Conservation (phyloP, 2,797 vertebrate species). For the Phoeniculus purpureus region DNA sequence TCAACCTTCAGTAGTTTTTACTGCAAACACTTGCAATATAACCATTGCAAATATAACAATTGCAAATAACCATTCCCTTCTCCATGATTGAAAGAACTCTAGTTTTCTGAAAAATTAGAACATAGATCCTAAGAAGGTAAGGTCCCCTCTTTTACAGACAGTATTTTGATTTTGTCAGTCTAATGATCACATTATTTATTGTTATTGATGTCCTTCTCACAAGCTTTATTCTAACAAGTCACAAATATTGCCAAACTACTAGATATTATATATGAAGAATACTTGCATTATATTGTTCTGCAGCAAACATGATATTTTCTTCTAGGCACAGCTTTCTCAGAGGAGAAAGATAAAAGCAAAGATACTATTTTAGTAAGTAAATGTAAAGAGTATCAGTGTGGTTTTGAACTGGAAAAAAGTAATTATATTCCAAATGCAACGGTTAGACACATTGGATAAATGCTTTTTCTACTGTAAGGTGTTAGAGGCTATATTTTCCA, state of each 20-base stretch:
- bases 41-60: too few relatives aligned
- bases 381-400: neutral
- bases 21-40: neutral
- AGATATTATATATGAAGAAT: neutral
- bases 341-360: neutral
- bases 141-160: neutral
- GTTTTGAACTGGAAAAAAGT: neutral
- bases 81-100: neutral
- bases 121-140: neutral
- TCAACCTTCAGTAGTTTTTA: neutral
- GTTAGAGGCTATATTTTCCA: neutral
- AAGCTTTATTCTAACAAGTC: neutral
- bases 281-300: neutral
- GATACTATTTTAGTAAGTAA: neutral
- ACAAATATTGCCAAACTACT: neutral
- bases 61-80: neutral
- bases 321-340: neutral
- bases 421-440: neutral
- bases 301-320: neutral
- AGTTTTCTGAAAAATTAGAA: neutral
- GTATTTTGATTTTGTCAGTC: neutral
- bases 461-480: neutral
- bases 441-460: neutral
- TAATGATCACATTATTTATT: neutral
- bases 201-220: neutral